Conservation (phyloP, 2,888 invertebrate species). For the Mythimna ferrago region DNA sequence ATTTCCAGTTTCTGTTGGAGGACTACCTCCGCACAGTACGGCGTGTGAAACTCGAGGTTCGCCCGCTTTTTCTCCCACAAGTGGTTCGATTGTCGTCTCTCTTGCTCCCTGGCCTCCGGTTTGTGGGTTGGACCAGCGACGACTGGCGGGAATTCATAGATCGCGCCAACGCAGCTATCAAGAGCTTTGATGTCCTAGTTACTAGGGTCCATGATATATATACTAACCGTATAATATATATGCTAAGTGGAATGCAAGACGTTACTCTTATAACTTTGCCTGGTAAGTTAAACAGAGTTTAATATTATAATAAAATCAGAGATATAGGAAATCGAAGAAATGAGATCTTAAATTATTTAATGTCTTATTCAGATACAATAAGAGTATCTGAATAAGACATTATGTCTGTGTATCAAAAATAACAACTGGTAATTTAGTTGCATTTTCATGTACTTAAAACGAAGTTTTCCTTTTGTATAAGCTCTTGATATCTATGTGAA, state of each 20-base stretch:
- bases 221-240: conserved; percentile 96
- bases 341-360: neutral
- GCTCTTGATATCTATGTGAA: neutral
- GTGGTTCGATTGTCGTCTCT: conserved; percentile 95
- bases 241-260: conserved; percentile 96
- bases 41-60: conserved; percentile 95
- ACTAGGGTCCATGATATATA: conserved; percentile 97
- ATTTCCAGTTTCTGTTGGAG: conserved; percentile 93
- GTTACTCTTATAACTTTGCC: conserved; percentile 96
- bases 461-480: neutral
- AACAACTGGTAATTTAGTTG: neutral
- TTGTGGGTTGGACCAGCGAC: conserved; percentile 96
- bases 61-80: conserved; percentile 97
- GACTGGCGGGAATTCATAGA: conserved; percentile 95
- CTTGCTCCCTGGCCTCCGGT: conserved; percentile 95
- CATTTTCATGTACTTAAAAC: neutral
- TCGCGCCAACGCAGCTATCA: conserved; percentile 94
- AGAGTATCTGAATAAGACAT: neutral
- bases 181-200: conserved; percentile 94
- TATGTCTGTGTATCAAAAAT: neutral
- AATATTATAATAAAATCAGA: neutral
- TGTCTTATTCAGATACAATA: too few species aligned
- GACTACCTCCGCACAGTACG: conserved; percentile 94
- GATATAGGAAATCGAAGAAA: too few species aligned
- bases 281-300: conserved; percentile 74